A percentile compares a stretch with the other conserved stretches of the same genome.
phyloP scores from a whole-genome alignment of 2,797 vertebrate genomes.

The Trachops cirrhosus region DNA sequence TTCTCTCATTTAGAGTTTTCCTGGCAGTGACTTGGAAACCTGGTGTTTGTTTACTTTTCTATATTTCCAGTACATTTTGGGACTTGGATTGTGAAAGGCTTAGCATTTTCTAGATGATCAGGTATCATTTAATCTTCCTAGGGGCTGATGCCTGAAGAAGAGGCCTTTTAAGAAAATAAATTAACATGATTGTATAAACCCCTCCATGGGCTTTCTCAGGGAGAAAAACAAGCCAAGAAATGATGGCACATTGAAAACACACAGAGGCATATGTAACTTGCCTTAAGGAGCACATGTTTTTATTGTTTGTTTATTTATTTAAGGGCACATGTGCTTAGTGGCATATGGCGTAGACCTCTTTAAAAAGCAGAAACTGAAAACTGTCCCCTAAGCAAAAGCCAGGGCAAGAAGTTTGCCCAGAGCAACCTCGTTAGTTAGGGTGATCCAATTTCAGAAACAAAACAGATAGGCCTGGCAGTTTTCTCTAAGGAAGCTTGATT shows the following conservation, averaged over 20 bases:
- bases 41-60: conserved; percentile 68
- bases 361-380: background rate
- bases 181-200: background rate
- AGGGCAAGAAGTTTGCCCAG: background rate
- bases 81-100: conserved; percentile 41
- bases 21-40: conserved; percentile 63
- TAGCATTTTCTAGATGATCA: background rate
- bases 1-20: conserved; percentile 52
- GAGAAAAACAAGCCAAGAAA: background rate
- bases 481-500: background rate
- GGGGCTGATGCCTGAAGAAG: background rate
- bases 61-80: conserved; percentile 69
- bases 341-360: background rate
- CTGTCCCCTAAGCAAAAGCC: background rate
- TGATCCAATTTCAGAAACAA: conserved; percentile 16
- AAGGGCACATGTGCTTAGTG: background rate
- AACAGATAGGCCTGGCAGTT: background rate
- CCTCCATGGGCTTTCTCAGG: background rate
- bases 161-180: background rate
- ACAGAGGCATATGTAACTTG: background rate
- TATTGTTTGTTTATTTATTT: background rate
- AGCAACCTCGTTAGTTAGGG: conserved; percentile 14
- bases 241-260: background rate
- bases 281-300: background rate
- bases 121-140: conserved; percentile 15